Percentiles rank a stretch among this genome's conserved stretches.
Evolutionary conservation across 2,888 invertebrate genomes (phyloP).

Genomic region (Helicoverpa assulta): DNA sequence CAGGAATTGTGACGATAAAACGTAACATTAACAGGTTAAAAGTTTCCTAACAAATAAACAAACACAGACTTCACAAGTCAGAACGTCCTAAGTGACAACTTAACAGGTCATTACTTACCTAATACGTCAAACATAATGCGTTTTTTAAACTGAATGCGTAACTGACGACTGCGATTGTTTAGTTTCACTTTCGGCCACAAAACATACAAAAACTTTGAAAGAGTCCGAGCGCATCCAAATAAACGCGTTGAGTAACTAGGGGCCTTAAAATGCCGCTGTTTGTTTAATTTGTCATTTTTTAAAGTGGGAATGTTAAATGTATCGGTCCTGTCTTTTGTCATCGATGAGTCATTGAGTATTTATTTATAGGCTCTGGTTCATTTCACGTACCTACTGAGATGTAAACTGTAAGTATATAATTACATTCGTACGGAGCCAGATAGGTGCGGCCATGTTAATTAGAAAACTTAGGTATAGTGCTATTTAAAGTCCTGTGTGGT

Average conservation of each 20-base stretch:
- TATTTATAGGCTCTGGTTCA: neutral
- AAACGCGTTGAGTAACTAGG: constrained; percentile 54
- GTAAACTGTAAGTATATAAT: too few species aligned
- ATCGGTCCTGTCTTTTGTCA: constrained; percentile 5
- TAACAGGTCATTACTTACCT: constrained; percentile 48
- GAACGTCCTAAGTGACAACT: constrained; percentile 26
- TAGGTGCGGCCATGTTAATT: too few species aligned
- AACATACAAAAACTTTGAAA: constrained; percentile 59
- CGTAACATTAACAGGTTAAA: too few species aligned
- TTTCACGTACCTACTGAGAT: too few species aligned
- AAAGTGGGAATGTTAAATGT: neutral
- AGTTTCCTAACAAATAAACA: constrained; percentile 25
- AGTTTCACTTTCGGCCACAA: constrained; percentile 73
- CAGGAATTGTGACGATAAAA: too few species aligned
- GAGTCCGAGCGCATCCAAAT: constrained; percentile 60
- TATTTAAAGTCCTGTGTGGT: neutral
- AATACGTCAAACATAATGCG: constrained; percentile 49
- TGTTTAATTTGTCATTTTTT: constrained; percentile 29
- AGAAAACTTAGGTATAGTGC: too few species aligned
- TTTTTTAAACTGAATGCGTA: constrained; percentile 49
- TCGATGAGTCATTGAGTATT: neutral
- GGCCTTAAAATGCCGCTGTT: constrained; percentile 57
- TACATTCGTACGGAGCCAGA: too few species aligned
- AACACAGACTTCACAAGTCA: neutral
- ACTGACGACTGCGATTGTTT: constrained; percentile 64